Percentiles rank a stretch among this genome's conserved stretches.
phyloP scores from a whole-genome alignment of 2,888 invertebrate species.

The Drosophila kokeensis region DNA sequence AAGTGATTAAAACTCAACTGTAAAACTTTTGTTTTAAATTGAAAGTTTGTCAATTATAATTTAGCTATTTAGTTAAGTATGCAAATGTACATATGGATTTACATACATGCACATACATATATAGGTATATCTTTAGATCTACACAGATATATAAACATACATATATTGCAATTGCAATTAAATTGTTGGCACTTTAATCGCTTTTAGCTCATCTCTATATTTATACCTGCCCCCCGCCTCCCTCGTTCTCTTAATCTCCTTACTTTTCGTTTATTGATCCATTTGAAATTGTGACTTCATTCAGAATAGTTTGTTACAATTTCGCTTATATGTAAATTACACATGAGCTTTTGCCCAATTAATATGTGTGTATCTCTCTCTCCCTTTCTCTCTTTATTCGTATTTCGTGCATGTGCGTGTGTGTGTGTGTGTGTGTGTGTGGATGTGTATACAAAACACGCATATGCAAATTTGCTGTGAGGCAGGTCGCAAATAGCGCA shows the following conservation, averaged over 20 bases:
- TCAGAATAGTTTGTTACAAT: conserved; percentile 50
- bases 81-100: background rate
- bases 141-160: too few relatives aligned
- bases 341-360: conserved; percentile 51
- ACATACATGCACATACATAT: too few relatives aligned
- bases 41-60: background rate
- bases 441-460: conserved; percentile 47
- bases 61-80: background rate
- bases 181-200: conserved; percentile 7
- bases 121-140: background rate
- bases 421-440: conserved; percentile 19
- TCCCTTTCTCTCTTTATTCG: conserved; percentile 17
- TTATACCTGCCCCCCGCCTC: background rate
- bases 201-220: background rate
- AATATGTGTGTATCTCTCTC: conserved; percentile 31
- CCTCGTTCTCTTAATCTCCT: background rate
- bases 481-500: conserved; percentile 74
- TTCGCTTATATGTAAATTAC: conserved; percentile 62
- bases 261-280: conserved; percentile 27
- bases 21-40: background rate
- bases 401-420: conserved; percentile 11
- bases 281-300: conserved; percentile 47
- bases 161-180: conserved; percentile 5
- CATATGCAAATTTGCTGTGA: conserved; percentile 72
- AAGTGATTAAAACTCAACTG: background rate